Conservation (phyloP, 37 sponge, comb jelly and placozoan genomes). For the Petrosia ficiformis region DNA sequence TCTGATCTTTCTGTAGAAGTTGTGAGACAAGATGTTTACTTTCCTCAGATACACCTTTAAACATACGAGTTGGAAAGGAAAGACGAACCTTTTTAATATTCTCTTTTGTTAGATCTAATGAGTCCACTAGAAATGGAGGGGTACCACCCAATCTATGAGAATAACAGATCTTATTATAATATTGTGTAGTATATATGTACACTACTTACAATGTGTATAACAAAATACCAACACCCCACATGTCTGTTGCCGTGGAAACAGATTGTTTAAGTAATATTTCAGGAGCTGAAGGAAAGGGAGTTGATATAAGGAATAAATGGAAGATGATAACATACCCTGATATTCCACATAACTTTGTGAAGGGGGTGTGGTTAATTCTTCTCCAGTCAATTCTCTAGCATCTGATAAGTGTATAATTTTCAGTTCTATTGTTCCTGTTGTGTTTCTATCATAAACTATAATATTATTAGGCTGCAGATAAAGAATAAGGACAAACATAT, state of each 20-base stretch:
- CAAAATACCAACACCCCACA: constrained; percentile 64
- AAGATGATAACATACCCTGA: too few species aligned
- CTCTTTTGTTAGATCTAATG: constrained; percentile 42
- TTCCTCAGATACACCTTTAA: constrained; percentile 26
- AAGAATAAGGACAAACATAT: not conserved
- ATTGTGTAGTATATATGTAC: not conserved
- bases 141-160: constrained; percentile 51
- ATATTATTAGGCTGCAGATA: not conserved
- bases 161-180: not conserved
- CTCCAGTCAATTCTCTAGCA: too few species aligned
- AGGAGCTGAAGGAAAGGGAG: constrained; percentile 70
- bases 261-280: constrained; percentile 50
- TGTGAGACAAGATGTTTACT: constrained; percentile 43
- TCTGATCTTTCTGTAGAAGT: constrained; percentile 40
- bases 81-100: constrained; percentile 40
- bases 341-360: too few species aligned
- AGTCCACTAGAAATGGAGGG: constrained; percentile 62
- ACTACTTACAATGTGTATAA: constrained; percentile 40
- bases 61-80: constrained; percentile 37
- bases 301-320: too few species aligned
- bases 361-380: too few species aligned
- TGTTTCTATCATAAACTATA: too few species aligned
- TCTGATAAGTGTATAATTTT: not conserved
- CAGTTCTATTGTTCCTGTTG: too few species aligned
- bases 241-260: constrained; percentile 62